Evolutionary conservation across 1,140 invertebrate species (phyloP), one percentile per base, ranked within the genome.

Genomic region (Drosophila sp.): DNA sequence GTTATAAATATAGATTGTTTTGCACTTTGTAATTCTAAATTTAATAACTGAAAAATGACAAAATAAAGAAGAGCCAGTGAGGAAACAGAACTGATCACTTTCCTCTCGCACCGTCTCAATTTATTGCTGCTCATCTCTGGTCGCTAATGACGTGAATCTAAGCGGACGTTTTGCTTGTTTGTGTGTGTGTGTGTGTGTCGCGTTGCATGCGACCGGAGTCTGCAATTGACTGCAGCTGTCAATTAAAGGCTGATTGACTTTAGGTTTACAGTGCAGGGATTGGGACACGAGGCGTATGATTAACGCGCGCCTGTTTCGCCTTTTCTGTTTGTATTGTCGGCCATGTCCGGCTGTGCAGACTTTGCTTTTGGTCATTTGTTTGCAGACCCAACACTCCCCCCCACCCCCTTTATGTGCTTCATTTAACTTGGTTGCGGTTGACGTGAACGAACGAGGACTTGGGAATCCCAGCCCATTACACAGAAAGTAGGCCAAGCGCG

Each of bases 161-260:
- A 40, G 29, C n/a, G 50, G 8, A 11, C 4, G 58, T 38, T 38
- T 64, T 64, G 34, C 9, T 48, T 48, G n/a, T n/a, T n/a, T 61
- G 29, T 43, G 29, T 56, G 34, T 21, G 51, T 29, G n/a, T 61
- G 29, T 43, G 29, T 56, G 34, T 21, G 51, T 29, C 29, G 38
- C 64, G 38, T 66, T 75, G 48, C 5, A 46, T 63, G 11, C 46
- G 25, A 40, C 46, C 16, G 38, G n/a, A 40, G 53, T 38, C 75
- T 81, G 67, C 62, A 58, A 61, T 56, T 76, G 78, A 76, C 66
- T 87, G 82, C 82, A 76, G 66, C 82, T 87, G 81, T 86, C 81
- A 87, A 87, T 86, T 87, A 76, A 67, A 34, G 82, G 78, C 82
- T 87, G 82, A 87, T 87, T 86, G 82, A 86, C 82, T 87, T 87